Percentiles rank a stretch among this genome's conserved stretches.
These are phyloP conservation scores for Ridgeia piscesae DNA, from an alignment of 1,140 invertebrate genomes.

Conservation along the genomic window DNA sequence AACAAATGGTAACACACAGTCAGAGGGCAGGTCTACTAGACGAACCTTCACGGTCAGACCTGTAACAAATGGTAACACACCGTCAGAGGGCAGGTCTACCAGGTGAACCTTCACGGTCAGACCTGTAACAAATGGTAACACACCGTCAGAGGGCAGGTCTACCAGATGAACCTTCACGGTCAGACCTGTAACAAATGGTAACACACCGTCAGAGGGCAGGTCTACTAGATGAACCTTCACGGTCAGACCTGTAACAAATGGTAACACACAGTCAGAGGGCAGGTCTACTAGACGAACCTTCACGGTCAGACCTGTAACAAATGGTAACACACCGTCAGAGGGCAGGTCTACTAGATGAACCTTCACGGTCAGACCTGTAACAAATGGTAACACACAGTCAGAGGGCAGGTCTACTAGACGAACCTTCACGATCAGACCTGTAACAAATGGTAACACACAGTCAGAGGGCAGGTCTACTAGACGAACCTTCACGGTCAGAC, in stretches of 20 bases:
- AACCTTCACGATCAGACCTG: constrained; percentile 63
- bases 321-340: no score
- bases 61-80: constrained; percentile 66
- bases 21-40: no score
- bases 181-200: no score
- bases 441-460: constrained; percentile 67
- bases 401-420: no score
- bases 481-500: constrained; percentile 67
- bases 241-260: constrained; percentile 63
- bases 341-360: no score
- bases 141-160: no score
- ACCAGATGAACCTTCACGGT: no score
- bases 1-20: no score
- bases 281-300: constrained; percentile 70
- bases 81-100: constrained; percentile 66
- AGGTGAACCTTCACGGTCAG: constrained; percentile 68
- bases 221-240: constrained; percentile 62
- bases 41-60: constrained; percentile 63
- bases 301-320: constrained; percentile 57
- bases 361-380: no score
- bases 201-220: no score
- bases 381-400: no score
- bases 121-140: constrained; percentile 1
- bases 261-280: constrained; percentile 65
- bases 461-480: constrained; percentile 66